phyloP scores from a whole-genome alignment of 1,140 invertebrate genomes.

The Heliconius hewitsoni region DNA sequence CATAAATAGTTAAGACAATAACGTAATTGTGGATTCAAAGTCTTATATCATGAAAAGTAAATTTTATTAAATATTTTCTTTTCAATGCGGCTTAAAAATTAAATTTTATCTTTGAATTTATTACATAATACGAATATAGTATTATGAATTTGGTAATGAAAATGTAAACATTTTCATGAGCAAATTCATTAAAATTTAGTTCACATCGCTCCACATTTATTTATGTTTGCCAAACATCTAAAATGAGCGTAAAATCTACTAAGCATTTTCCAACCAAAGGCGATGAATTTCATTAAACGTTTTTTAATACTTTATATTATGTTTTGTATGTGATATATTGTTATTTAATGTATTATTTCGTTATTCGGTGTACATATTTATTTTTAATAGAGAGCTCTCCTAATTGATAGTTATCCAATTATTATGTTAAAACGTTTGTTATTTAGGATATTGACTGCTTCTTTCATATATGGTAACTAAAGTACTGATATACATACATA shows the following conservation, averaged over 20 bases:
- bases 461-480: neutral
- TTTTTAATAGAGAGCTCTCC: neutral
- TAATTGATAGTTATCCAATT: neutral
- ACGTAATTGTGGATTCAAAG: too few species aligned
- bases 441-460: neutral
- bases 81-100: neutral
- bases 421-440: neutral
- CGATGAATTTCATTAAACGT: neutral
- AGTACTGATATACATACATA: neutral
- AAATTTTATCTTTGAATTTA: neutral
- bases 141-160: too few species aligned
- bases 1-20: too few species aligned
- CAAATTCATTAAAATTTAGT: neutral
- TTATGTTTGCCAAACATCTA: neutral
- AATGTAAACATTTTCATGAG: neutral
- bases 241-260: neutral
- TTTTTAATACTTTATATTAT: neutral
- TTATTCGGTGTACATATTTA: neutral
- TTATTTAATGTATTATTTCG: neutral
- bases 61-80: too few species aligned
- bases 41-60: too few species aligned
- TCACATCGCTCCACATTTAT: neutral
- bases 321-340: constrained; percentile 6
- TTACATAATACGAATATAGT: neutral
- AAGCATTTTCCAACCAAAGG: neutral